These are phyloP conservation scores for Lasioglossum vierecki DNA, from an alignment of 2,888 invertebrate species.

Conservation along the genomic window DNA sequence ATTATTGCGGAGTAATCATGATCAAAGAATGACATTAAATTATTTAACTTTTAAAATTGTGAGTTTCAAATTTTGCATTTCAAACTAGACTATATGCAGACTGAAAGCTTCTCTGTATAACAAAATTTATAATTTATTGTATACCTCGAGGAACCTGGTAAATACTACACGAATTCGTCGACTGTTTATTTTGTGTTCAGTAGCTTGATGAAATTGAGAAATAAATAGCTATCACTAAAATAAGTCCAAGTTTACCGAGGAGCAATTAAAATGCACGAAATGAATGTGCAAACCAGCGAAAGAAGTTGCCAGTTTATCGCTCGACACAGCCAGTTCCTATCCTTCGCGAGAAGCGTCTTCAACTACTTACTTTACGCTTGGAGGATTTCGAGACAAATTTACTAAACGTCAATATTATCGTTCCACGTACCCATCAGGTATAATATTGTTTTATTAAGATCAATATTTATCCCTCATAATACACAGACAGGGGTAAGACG, in stretches of 20 bases:
- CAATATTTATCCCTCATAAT: background rate
- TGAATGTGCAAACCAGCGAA: background rate
- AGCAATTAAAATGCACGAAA: background rate
- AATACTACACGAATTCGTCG: background rate
- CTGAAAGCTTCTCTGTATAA: background rate
- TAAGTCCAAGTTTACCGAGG: background rate
- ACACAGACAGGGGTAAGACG: background rate
- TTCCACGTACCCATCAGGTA: background rate
- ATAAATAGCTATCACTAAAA: background rate
- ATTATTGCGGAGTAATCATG: too few species aligned
- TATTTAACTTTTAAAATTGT: background rate
- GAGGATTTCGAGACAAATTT: background rate
- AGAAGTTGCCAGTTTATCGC: background rate
- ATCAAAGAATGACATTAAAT: too few species aligned
- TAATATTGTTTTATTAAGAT: conserved; percentile 11
- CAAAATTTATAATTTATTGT: background rate
- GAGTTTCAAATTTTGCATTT: background rate
- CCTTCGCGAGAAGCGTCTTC: background rate
- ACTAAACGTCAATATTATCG: conserved; percentile 4
- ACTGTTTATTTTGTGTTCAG: background rate
- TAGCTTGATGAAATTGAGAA: background rate
- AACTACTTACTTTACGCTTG: background rate
- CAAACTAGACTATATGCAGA: background rate
- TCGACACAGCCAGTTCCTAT: background rate
- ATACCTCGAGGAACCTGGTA: background rate